These are phyloP conservation scores for Acanthornis magna DNA, from an alignment of 2,797 vertebrate species.

Conservation along the genomic window DNA sequence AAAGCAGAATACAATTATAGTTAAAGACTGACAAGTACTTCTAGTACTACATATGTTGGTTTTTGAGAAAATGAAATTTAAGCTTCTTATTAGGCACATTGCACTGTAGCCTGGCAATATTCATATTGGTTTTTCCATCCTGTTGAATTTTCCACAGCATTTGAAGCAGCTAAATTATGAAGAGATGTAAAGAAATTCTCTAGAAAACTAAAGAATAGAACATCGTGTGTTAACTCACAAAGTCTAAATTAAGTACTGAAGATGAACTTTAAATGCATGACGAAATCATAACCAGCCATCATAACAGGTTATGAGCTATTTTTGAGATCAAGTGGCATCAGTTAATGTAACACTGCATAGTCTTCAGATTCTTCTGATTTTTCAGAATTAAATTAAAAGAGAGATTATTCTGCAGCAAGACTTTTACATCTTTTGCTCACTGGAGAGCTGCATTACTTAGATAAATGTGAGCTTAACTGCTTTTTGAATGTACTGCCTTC, in stretches of 20 bases:
- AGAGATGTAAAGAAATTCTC: not conserved
- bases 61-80: slow-evolving; percentile 1
- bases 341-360: not conserved
- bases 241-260: not conserved
- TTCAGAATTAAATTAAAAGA: not conserved
- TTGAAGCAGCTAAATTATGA: slow-evolving; percentile 10
- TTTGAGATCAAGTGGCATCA: not conserved
- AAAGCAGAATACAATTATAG: slow-evolving; percentile 9
- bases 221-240: not conserved
- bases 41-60: not conserved
- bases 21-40: slow-evolving; percentile 14
- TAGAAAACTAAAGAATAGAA: not conserved
- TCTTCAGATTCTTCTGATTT: not conserved
- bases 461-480: not conserved
- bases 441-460: not conserved
- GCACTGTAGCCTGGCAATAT: slow-evolving; percentile 15
- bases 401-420: not conserved
- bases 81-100: slow-evolving; percentile 14
- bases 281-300: not conserved
- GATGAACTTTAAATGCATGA: not conserved
- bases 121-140: not conserved
- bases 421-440: not conserved
- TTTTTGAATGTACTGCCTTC: not conserved
- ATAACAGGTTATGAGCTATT: not conserved
- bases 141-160: slow-evolving; percentile 19